A percentile compares a stretch with the other conserved stretches of the same genome.
Conservation (phyloP, 2,113 vertebrate genomes). For the Capreolus pygargus region DNA sequence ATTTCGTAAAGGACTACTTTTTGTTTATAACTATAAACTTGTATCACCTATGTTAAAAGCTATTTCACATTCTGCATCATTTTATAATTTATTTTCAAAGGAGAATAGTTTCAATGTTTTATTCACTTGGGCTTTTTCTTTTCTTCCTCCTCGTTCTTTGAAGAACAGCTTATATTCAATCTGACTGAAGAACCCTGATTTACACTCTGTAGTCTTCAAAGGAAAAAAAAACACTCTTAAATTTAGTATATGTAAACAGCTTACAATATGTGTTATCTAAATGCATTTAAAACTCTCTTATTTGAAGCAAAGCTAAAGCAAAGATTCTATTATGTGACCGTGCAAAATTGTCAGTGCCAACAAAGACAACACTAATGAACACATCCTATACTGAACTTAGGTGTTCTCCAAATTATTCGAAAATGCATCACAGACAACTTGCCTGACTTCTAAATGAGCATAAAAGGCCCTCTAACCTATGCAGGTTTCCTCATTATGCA, state of each 20-base stretch:
- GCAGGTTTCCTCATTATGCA: slow-evolving; percentile 88
- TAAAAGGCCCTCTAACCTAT: slow-evolving; percentile 85
- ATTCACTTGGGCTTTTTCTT: slow-evolving; percentile 78
- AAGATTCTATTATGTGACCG: slow-evolving; percentile 88
- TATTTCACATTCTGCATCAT: slow-evolving; percentile 96
- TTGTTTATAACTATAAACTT: slow-evolving; percentile 89
- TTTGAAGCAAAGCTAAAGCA: slow-evolving; percentile 87
- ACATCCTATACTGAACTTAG: slow-evolving; percentile 88
- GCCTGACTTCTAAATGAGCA: slow-evolving; percentile 82
- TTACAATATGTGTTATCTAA: slow-evolving; percentile 91
- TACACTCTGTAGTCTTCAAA: slow-evolving; percentile 96
- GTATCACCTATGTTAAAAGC: slow-evolving; percentile 87
- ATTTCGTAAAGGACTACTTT: slow-evolving; percentile 96
- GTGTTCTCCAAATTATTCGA: slow-evolving; percentile 88
- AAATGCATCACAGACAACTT: slow-evolving; percentile 88
- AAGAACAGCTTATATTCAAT: slow-evolving; percentile 88
- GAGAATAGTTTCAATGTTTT: slow-evolving; percentile 83
- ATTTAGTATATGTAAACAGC: slow-evolving; percentile 94
- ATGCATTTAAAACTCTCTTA: slow-evolving; percentile 93
- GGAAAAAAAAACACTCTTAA: slow-evolving; percentile 82
- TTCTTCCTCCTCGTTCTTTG: slow-evolving; percentile 60
- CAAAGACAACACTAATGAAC: slow-evolving; percentile 93
- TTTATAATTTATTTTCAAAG: slow-evolving; percentile 87
- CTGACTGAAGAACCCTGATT: slow-evolving; percentile 93
- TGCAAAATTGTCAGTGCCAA: slow-evolving; percentile 86